These are phyloP conservation scores for Parnassius apollo DNA, from an alignment of 2,888 invertebrate species.

Conservation along the genomic window DNA sequence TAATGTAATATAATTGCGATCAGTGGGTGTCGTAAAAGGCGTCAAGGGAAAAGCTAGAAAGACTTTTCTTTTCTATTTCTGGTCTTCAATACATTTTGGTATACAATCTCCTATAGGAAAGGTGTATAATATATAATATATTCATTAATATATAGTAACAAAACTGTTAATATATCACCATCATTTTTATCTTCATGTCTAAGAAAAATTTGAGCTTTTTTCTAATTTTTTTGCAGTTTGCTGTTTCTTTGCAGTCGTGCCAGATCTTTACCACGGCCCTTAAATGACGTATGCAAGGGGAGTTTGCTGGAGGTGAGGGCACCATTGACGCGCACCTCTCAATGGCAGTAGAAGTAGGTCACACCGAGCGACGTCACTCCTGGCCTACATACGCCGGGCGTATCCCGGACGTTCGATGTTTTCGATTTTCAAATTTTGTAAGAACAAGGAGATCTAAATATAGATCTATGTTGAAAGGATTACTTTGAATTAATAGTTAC, in stretches of 20 bases:
- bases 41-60: too few species aligned
- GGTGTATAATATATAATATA: too few species aligned
- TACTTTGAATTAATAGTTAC: constrained; percentile 31
- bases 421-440: constrained; percentile 54
- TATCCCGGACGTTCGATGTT: constrained; percentile 40
- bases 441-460: constrained; percentile 62
- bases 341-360: constrained; percentile 76
- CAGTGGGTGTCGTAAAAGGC: too few species aligned
- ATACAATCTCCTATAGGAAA: too few species aligned
- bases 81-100: too few species aligned
- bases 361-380: constrained; percentile 69
- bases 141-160: too few species aligned
- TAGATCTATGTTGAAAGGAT: constrained; percentile 40
- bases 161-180: too few species aligned
- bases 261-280: constrained; percentile 31
- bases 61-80: too few species aligned
- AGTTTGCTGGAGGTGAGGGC: constrained; percentile 46
- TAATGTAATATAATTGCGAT: too few species aligned
- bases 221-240: not conserved
- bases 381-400: constrained; percentile 72
- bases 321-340: constrained; percentile 79
- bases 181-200: too few species aligned
- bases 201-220: too few species aligned
- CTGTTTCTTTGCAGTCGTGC: constrained; percentile 4
- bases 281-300: constrained; percentile 40